Evolutionary conservation across 2,888 invertebrate genomes (phyloP), one percentile per base, ranked within the genome.

Genomic region (Catotricha subobsoleta): DNA sequence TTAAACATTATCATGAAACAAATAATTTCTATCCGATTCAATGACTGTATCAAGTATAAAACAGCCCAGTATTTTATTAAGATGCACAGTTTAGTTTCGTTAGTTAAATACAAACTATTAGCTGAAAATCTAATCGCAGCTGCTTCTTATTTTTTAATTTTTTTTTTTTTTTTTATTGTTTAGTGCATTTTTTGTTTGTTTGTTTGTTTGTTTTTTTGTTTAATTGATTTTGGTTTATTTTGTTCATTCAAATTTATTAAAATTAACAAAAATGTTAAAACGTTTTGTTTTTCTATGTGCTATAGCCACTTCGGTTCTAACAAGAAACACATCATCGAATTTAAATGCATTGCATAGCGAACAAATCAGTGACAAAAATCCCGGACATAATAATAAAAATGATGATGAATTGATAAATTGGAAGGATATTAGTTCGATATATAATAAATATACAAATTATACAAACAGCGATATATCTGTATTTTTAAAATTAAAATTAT

Each of bases 1-100:
- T n/a, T n/a, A n/a, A n/a, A n/a, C n/a, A n/a, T n/a, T n/a, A n/a
- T n/a, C n/a, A n/a, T n/a, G n/a, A n/a, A n/a, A n/a, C n/a, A n/a
- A n/a, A n/a, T n/a, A n/a, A n/a, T n/a, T 34, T 34, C n/a, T 34
- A 34, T 33, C 34, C 34, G 21, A 34, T 34, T 34, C 34, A 34
- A 8, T 34, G 34, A 34, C 34, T 34, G 34, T 34, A 34, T 34
- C 34, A 34, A 34, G 34, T 34, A 34, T 34, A 34, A 34, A 34
- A 34, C 21, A 34, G 34, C 34, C 34, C n/a, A 34, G 34, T 34
- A 20, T 13, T 34, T 13, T 13, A 34, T 13, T 21, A 34, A 34
- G 21, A 21, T 34, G 34, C 34, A 34, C 34, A 34, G 34, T 34
- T 34, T 34, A 34, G 34, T 34, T 34, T 34, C 34, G 34, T 20